Conservation (phyloP, 2,888 invertebrate genomes). For the Adelognathus sp. region DNA sequence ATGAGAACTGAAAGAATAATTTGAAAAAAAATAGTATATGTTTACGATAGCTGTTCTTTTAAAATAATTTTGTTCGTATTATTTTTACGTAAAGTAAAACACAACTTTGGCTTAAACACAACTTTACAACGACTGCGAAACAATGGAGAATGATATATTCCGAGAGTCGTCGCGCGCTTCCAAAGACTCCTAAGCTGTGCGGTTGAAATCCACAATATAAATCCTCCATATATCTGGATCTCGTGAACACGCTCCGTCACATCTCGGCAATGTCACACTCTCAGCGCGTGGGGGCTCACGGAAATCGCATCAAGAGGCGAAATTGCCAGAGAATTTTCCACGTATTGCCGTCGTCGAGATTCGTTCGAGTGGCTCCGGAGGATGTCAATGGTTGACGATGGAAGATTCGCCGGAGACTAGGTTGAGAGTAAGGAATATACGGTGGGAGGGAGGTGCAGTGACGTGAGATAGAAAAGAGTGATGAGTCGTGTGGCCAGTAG, state of each 20-base stretch:
- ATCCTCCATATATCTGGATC: neutral
- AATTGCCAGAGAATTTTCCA: slow-evolving; percentile 40
- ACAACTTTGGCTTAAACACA: too few species aligned
- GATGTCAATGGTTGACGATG: slow-evolving; percentile 23
- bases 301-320: slow-evolving; percentile 41
- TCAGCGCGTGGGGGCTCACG: slow-evolving; percentile 17
- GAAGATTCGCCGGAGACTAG: slow-evolving; percentile 15
- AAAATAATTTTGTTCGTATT: too few species aligned
- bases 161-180: neutral
- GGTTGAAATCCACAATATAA: neutral
- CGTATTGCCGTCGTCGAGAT: slow-evolving; percentile 28
- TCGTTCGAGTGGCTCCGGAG: slow-evolving; percentile 1
- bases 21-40: too few species aligned
- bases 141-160: too few species aligned
- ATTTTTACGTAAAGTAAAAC: too few species aligned
- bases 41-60: too few species aligned
- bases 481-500: slow-evolving; percentile 22
- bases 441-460: slow-evolving; percentile 7
- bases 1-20: too few species aligned
- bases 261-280: neutral
- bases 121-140: too few species aligned
- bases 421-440: slow-evolving; percentile 15
- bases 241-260: slow-evolving; percentile 13
- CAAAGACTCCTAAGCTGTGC: neutral
- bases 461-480: slow-evolving; percentile 15